These are phyloP conservation scores for Pao palembangensis DNA, from an alignment of 2,113 vertebrate species.

Conservation along the genomic window DNA sequence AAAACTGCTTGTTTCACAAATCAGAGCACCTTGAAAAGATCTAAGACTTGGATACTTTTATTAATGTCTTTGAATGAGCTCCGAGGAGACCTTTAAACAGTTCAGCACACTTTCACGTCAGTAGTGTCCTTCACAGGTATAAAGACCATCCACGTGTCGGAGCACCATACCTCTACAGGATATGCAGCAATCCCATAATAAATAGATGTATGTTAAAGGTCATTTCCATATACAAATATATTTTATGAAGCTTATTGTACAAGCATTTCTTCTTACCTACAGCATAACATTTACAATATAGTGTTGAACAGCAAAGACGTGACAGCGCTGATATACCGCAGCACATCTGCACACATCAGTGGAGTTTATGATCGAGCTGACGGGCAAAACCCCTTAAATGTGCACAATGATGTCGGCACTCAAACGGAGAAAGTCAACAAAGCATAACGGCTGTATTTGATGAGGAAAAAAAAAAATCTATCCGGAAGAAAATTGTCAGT, in stretches of 20 bases:
- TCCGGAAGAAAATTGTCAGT: constrained; percentile 11
- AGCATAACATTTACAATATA: constrained; percentile 72
- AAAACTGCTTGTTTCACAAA: neutral
- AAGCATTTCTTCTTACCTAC: constrained; percentile 72
- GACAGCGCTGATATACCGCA: constrained; percentile 37
- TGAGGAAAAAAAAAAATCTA: neutral
- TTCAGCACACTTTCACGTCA: constrained; percentile 36
- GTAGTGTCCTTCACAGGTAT: constrained; percentile 42
- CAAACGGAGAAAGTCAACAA: neutral
- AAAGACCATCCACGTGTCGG: constrained; percentile 24
- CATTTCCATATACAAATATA: constrained; percentile 88
- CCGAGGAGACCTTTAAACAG: constrained; percentile 25
- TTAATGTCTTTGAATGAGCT: constrained; percentile 73
- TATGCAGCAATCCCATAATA: constrained; percentile 81
- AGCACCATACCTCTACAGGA: constrained; percentile 48
- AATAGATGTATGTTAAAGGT: constrained; percentile 84
- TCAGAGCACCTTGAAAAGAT: neutral
- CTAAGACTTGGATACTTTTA: constrained; percentile 60
- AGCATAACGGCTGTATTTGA: constrained; percentile 7
- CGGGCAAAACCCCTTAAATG: neutral
- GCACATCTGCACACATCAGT: constrained; percentile 21
- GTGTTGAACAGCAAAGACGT: constrained; percentile 43
- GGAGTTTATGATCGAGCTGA: constrained; percentile 1
- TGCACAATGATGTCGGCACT: constrained; percentile 10
- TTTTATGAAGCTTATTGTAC: constrained; percentile 80